Percentiles rank a stretch among this genome's conserved stretches.
Conservation (phyloP, 2,113 vertebrate genomes). For the Osmerus mordax region DNA sequence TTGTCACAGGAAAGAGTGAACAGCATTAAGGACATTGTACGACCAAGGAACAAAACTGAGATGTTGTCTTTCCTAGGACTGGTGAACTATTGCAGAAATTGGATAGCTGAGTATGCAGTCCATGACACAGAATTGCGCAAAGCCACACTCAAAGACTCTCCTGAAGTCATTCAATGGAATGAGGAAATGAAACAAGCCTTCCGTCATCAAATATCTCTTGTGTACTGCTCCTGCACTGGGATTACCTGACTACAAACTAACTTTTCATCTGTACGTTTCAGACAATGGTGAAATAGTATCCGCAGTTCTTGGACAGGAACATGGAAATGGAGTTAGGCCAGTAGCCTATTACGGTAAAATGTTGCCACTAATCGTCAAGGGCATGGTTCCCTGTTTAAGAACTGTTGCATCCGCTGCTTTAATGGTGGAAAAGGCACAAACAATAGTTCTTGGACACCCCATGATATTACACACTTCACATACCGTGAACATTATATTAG, state of each 20-base stretch:
- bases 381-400: background rate
- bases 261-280: background rate
- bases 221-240: background rate
- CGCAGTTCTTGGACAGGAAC: background rate
- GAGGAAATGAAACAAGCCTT: background rate
- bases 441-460: background rate
- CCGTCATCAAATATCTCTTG: background rate
- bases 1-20: too few species aligned
- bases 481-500: background rate
- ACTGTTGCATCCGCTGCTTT: background rate
- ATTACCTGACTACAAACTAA: background rate
- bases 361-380: background rate
- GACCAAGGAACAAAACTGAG: too few species aligned
- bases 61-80: too few species aligned
- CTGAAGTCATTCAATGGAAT: background rate
- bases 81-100: background rate
- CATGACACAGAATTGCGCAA: background rate
- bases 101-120: background rate
- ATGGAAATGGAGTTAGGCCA: background rate
- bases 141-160: background rate
- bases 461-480: background rate
- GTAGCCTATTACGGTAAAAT: background rate
- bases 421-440: background rate
- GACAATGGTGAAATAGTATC: background rate
- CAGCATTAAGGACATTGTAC: too few species aligned